Evolutionary conservation across 2,888 invertebrate species (phyloP).

Genomic region (Rhingia rostrata): DNA sequence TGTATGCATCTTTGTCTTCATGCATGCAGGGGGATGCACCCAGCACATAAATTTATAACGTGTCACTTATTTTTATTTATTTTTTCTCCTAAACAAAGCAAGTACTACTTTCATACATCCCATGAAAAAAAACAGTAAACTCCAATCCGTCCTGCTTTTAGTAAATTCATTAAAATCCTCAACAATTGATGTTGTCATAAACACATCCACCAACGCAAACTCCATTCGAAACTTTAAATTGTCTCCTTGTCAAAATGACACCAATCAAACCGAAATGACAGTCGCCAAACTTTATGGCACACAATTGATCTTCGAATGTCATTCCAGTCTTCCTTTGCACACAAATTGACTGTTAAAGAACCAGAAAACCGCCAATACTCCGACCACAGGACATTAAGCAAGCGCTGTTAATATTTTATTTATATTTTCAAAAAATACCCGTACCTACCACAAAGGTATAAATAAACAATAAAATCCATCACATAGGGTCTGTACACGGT

Average conservation of each 20-base stretch:
- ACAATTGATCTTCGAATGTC: constrained; percentile 42
- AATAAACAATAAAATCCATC: constrained; percentile 61
- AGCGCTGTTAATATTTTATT: constrained; percentile 27
- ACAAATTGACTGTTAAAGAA: constrained; percentile 63
- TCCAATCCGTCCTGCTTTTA: too few relatives aligned
- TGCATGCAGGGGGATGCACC: too few relatives aligned
- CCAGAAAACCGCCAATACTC: constrained; percentile 48
- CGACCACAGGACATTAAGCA: constrained; percentile 32
- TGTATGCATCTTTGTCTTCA: too few relatives aligned
- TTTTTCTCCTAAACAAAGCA: too few relatives aligned
- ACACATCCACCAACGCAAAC: not conserved
- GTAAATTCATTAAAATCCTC: too few relatives aligned
- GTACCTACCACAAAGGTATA: constrained; percentile 32
- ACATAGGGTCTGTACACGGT: not conserved
- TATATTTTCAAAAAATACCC: constrained; percentile 14
- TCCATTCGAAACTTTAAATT: constrained; percentile 34
- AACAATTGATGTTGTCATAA: not conserved
- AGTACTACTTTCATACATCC: too few relatives aligned
- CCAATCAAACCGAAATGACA: constrained; percentile 54
- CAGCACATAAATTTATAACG: too few relatives aligned
- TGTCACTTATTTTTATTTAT: too few relatives aligned
- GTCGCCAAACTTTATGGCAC: constrained; percentile 44
- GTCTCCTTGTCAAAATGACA: constrained; percentile 36
- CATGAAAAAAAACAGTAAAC: too few relatives aligned
- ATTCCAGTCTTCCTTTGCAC: not conserved